A percentile compares a stretch with the other conserved stretches of the same genome.
These are phyloP conservation scores for Calameuta filiformis DNA, from an alignment of 2,888 invertebrate genomes.

Conservation along the genomic window DNA sequence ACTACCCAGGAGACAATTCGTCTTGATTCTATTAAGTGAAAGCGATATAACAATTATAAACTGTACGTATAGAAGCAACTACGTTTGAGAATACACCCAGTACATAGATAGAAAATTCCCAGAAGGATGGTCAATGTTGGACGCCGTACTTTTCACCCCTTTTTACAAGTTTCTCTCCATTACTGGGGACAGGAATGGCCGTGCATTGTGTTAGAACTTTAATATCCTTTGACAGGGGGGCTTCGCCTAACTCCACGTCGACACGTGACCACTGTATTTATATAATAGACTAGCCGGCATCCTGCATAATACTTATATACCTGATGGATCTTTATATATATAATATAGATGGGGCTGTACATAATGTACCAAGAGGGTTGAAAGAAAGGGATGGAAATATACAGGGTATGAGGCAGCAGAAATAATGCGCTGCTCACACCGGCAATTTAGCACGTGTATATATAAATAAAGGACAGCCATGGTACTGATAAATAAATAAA, in stretches of 20 bases:
- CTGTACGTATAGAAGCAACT: not conserved
- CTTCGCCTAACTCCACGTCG: constrained; percentile 36
- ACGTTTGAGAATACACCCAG: not conserved
- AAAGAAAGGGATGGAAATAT: not conserved
- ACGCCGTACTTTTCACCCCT: not conserved
- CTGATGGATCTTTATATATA: not conserved
- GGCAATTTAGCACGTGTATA: not conserved
- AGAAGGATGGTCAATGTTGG: not conserved
- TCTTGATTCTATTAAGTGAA: not conserved
- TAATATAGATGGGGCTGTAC: not conserved
- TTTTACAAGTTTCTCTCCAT: not conserved
- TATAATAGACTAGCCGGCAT: constrained; percentile 17
- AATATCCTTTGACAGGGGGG: constrained; percentile 55
- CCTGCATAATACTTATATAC: constrained; percentile 4
- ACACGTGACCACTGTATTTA: constrained; percentile 52
- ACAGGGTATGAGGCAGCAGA: not conserved
- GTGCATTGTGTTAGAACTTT: constrained; percentile 53
- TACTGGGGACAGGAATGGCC: not conserved
- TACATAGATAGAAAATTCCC: not conserved
- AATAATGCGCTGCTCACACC: not conserved
- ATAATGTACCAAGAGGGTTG: not conserved
- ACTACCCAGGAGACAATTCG: not conserved
- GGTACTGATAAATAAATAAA: not conserved
- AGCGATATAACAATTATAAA: not conserved
- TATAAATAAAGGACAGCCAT: not conserved